Evolutionary conservation across 2,113 vertebrate species (phyloP), one percentile per base, ranked within the genome.

Genomic region (Dolichallabes microphthalmus): DNA sequence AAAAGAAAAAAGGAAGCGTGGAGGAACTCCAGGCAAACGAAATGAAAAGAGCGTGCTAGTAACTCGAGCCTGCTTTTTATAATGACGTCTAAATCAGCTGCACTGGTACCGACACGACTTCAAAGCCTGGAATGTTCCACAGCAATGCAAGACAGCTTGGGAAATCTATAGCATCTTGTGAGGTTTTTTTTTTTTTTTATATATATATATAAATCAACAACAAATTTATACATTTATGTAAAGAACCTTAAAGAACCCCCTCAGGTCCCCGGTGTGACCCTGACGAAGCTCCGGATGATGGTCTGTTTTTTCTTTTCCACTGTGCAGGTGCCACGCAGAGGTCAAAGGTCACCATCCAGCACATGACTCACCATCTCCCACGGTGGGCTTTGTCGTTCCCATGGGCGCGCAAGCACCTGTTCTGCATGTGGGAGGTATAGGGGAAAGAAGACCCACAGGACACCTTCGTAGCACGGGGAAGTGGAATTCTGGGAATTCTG

Each of bases 401-500:
- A 57, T 9, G 88, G 80, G 88, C 89, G 88, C 73, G 88, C 73
- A 82, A 91, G 91, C 94, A 95, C 94, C 94, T 95, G 94, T 95
- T 92, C 90, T 82, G 90, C 91, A 93, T 92, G 93, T 94, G 93
- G 94, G 94, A 95, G 93, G 94, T 93, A 90, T 92, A 90, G 92
- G 91, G 90, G 91, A 92, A 92, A 89, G 86, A 82, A 87, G 86
- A 68, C 32, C 83, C 60, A 22, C 30, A 64, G 81, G 81, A 82
- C 64, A 69, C 50, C 27, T 82, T 68, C 63, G 32, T 12, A 68
- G 64, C 52, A 68, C 30, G 2, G 82, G 35, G 82, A 73, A 60
- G 84, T 89, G 90, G 92, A 92, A 94, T 94, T 90, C 88, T 69
- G 10, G 91, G 91, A 92, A 94, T 93, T 35, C 52, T 69, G 81